Conservation (phyloP, 2,888 invertebrate genomes). For the Meganola albula region DNA sequence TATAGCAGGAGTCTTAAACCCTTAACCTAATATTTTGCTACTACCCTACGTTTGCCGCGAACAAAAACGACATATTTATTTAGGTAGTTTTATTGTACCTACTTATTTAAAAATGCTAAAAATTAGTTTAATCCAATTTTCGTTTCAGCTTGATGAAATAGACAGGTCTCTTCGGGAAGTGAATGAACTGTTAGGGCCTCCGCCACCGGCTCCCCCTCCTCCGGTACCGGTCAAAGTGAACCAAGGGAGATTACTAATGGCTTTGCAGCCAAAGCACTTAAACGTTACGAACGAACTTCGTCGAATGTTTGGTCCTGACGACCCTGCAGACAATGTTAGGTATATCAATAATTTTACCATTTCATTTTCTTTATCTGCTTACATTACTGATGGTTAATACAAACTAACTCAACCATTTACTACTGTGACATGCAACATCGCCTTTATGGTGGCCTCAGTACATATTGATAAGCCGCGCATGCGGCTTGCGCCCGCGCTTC, state of each 20-base stretch:
- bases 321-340: conserved; percentile 19
- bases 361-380: too few relatives aligned
- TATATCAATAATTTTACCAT: conserved; percentile 7
- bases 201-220: conserved; percentile 14
- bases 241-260: conserved; percentile 5
- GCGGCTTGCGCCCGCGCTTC: too few relatives aligned
- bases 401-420: too few relatives aligned
- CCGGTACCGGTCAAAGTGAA: not conserved
- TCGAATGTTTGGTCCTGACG: conserved; percentile 38
- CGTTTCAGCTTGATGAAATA: conserved; percentile 49
- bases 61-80: not conserved
- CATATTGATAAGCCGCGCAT: too few relatives aligned
- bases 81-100: not conserved
- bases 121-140: not conserved
- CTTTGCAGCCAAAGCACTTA: conserved; percentile 32
- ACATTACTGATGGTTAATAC: too few relatives aligned
- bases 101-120: not conserved
- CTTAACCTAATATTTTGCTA: too few relatives aligned
- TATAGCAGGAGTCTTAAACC: too few relatives aligned
- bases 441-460: too few relatives aligned
- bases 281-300: conserved; percentile 36
- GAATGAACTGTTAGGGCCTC: conserved; percentile 44
- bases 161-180: conserved; percentile 45
- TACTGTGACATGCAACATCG: too few relatives aligned
- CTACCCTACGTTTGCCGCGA: too few relatives aligned